Base-by-base conservation (phyloP, 2,797 vertebrate species). In the Acipenser oxyrinchus region DNA sequence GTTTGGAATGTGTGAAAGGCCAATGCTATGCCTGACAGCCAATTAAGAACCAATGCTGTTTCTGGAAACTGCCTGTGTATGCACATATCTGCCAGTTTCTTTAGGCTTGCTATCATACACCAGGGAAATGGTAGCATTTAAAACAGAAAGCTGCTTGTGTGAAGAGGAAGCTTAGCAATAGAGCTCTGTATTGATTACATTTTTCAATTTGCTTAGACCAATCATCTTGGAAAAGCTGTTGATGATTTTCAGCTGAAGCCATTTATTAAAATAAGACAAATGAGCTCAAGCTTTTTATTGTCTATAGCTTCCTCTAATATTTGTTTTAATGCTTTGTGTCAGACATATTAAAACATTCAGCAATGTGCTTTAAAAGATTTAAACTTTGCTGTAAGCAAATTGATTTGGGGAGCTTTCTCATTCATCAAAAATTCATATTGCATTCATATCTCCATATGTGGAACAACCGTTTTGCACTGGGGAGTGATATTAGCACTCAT, bases 1-100 rank as follows among this genome's bases (percentile, higher is more conserved):
- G 13, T 57, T 15, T n/a, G 52, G 50, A 52, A 66, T 51, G 51
- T 66, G 18, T 62, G 60, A 63, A 70, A 62, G 18, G 65, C 60
- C 12, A 8, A 18, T 6, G 48, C 10, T 59, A 37, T 37, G 15
- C n/a, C 60, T 63, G 69, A 49, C 65, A 70, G 60, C 52, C 60
- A 63, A 52, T 63, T 66, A 70, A 52, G 60, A 60, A 49, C 51
- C 18, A 15, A 7, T 12, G 50, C 23, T 51, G 8, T 10, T 52
- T 49, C 51, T 10, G 48, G 51, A 37, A 57, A 64, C 52, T 55
- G 51, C 18, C 51, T 49, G 53, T 59, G 48, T 62, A 51, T 63
- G 68, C 60, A 48, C 57, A 69, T 8, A 53, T 51, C 18, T 37
- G 12, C 57, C 59, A 18, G 15, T 49, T 7, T 67, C 63, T 51